Conservation (phyloP, 1,140 invertebrate genomes). For the Vanessa tameamea region DNA sequence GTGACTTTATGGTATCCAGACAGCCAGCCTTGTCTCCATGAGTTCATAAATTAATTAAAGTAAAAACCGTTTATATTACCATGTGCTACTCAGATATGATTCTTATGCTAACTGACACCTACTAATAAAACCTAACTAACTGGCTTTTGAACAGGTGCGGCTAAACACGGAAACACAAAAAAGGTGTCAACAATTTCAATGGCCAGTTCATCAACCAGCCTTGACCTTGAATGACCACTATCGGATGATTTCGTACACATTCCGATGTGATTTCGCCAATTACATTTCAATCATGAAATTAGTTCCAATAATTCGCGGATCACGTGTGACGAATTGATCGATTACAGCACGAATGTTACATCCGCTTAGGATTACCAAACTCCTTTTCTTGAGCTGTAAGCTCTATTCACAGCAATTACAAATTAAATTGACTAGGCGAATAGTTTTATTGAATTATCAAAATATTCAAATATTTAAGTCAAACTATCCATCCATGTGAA, state of each 20-base stretch:
- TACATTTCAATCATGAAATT: slow-evolving; percentile 34
- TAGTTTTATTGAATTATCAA: background rate
- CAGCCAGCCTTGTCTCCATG: too few species aligned
- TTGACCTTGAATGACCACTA: slow-evolving; percentile 18
- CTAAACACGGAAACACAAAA: background rate
- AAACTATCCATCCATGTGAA: too few species aligned
- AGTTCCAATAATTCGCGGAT: slow-evolving; percentile 34
- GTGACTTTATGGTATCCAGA: too few species aligned
- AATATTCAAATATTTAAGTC: too few species aligned
- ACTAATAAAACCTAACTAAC: background rate
- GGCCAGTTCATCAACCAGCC: slow-evolving; percentile 29
- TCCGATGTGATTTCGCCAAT: slow-evolving; percentile 34
- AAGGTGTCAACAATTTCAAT: background rate
- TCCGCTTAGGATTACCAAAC: slow-evolving; percentile 24
- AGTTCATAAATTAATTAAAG: too few species aligned
- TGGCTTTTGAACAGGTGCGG: background rate
- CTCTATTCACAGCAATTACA: background rate
- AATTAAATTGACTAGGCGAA: background rate
- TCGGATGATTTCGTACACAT: slow-evolving; percentile 32
- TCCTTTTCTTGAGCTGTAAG: background rate
- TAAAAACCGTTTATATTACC: too few species aligned
- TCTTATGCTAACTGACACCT: background rate
- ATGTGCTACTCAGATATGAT: too few species aligned
- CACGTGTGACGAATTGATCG: slow-evolving; percentile 35
- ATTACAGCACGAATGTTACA: slow-evolving; percentile 37